phyloP scores from a whole-genome alignment of 2,888 invertebrate species.

The Diaperis boleti region DNA sequence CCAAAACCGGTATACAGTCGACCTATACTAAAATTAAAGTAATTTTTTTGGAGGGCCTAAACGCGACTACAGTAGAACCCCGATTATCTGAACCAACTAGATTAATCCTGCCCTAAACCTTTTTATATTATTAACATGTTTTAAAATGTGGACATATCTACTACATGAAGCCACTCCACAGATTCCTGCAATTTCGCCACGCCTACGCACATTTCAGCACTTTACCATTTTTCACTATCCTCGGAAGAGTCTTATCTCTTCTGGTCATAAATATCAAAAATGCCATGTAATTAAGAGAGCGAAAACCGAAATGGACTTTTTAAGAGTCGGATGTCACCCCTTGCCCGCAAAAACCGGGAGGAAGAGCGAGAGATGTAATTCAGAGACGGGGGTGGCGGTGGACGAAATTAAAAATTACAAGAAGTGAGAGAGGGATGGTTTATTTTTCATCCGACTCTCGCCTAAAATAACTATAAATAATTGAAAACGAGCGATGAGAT shows the following conservation, averaged over 20 bases:
- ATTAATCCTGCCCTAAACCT: too few species aligned
- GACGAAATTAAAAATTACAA: constrained; percentile 43
- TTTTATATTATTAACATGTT: too few species aligned
- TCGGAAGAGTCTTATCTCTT: constrained; percentile 42
- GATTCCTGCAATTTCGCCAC: too few species aligned
- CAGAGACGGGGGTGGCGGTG: constrained; percentile 11
- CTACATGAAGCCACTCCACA: too few species aligned
- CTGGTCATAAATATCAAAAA: constrained; percentile 47
- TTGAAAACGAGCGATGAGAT: constrained; percentile 63
- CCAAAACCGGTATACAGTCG: too few species aligned
- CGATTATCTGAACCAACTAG: too few species aligned
- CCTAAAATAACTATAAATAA: constrained; percentile 65
- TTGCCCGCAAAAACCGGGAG: constrained; percentile 34
- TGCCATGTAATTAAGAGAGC: constrained; percentile 47
- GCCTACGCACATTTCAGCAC: constrained; percentile 39
- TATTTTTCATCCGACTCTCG: constrained; percentile 61
- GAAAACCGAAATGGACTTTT: constrained; percentile 45
- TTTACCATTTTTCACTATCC: constrained; percentile 33
- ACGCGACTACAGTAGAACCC: too few species aligned
- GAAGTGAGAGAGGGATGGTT: constrained; percentile 57
- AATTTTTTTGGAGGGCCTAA: too few species aligned
- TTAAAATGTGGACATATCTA: too few species aligned
- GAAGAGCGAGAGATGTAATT: constrained; percentile 28
- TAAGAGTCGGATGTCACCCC: constrained; percentile 40
- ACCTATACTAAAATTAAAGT: too few species aligned